Base-by-base conservation (phyloP, 2,888 invertebrate genomes). In the Melikaiella ostensackeni region DNA sequence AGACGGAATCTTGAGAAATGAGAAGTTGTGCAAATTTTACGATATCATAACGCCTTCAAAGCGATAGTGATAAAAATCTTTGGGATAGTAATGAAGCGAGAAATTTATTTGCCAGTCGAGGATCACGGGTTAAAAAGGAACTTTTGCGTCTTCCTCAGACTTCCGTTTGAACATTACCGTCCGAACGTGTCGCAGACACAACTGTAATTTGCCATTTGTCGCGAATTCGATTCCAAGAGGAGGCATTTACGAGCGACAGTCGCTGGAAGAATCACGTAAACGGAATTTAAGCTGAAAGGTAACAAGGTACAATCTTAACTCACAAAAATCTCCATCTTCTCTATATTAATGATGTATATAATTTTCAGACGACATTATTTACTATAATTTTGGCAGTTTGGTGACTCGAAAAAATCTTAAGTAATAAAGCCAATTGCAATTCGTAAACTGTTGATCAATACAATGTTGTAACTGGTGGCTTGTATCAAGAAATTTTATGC, bases 161-260 rank as follows among this genome's bases (percentile, higher is more conserved):
- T 84, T 84, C 81, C 84, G 84, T 80, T 82, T 75, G 74, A 55
- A 75, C 70, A 80, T 82, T 83, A 78, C 64, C 78, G 21, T 35
- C 64, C 11, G 55, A 75, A 74, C 74, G 77, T 75, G 79, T 81
- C 80, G 76, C 74, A 64, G 64, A 76, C 74, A 55, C 30, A 70
- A 50, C 46, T 70, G 77, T 84, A 84, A 86, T 87, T 85, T 77
- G 81, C 84, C 75, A 77, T 86, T 86, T 86, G 86, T 84, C 84
- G 81, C 79, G 79, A 77, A 77, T 81, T 86, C 82, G 84, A 86
- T 87, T 82, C 75, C 81, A 77, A 77, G 78, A 70, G 70, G 50
- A 70, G 50, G 50, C 50, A 80, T 85, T 87, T 86, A 86, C 85
- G 86, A 86, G 78, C 80, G 62, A 27, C 79, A 77, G 75, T 64